Conservation (phyloP, 64 coral and sea anemone genomes). For the Platygyra sinensis region DNA sequence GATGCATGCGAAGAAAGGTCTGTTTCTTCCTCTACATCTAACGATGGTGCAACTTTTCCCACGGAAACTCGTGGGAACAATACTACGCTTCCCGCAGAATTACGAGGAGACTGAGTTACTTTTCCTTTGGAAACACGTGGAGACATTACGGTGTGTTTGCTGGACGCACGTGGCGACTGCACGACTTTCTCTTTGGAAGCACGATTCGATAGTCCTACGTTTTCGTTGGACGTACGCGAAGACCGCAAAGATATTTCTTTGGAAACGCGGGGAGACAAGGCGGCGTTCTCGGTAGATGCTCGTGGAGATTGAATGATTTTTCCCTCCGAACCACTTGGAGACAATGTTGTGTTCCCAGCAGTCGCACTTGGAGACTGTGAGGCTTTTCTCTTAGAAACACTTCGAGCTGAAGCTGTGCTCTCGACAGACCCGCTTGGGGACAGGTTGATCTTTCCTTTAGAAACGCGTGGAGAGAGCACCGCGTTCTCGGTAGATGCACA, state of each 20-base stretch:
- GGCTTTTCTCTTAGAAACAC: neutral
- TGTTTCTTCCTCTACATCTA: neutral
- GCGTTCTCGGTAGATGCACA: neutral
- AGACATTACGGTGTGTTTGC: neutral
- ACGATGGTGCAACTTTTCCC: neutral
- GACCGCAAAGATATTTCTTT: neutral
- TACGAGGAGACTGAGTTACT: neutral
- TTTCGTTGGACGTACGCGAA: constrained; percentile 15
- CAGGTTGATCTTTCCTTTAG: neutral
- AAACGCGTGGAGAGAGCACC: neutral
- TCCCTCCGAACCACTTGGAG: neutral
- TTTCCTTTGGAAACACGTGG: neutral
- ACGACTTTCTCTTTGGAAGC: neutral
- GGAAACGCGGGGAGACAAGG: neutral
- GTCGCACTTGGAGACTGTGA: neutral
- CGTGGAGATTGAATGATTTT: neutral
- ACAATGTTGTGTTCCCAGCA: neutral
- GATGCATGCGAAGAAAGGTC: neutral
- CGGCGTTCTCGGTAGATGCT: neutral
- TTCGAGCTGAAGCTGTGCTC: neutral
- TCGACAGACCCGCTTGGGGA: constrained; percentile 1
- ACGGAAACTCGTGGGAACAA: neutral
- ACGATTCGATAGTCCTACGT: neutral
- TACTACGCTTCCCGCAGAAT: neutral
- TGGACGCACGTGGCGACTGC: neutral